Evolutionary conservation across 2,113 vertebrate species (phyloP).

Genomic region (Cyprinodon brontotheroides): DNA sequence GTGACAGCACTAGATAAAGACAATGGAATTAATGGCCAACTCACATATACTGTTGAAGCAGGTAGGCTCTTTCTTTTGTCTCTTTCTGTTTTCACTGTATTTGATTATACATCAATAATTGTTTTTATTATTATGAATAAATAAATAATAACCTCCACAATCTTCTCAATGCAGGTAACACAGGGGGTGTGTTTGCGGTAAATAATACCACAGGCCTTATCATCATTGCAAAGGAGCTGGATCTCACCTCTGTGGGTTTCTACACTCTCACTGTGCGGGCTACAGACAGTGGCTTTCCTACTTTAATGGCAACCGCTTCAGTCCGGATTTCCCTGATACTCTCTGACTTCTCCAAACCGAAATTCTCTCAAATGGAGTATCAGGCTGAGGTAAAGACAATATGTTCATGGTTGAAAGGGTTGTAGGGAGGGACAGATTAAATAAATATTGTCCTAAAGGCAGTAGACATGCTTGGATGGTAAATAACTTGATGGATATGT

Average conservation of each 20-base stretch:
- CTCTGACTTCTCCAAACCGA: constrained; percentile 90
- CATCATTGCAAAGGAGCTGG: constrained; percentile 86
- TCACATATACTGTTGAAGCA: constrained; percentile 91
- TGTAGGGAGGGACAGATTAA: constrained; percentile 3
- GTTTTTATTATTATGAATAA: neutral
- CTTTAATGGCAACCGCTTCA: constrained; percentile 87
- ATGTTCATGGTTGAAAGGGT: neutral
- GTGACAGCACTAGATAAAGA: constrained; percentile 96
- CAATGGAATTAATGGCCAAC: constrained; percentile 91
- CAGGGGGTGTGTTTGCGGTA: constrained; percentile 88
- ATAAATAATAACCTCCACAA: constrained; percentile 16
- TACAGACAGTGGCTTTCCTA: constrained; percentile 88
- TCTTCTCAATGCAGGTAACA: constrained; percentile 84
- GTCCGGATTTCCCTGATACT: constrained; percentile 89
- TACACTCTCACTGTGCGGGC: constrained; percentile 91
- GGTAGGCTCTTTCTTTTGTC: constrained; percentile 70
- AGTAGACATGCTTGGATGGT: constrained; percentile 1
- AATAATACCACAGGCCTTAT: constrained; percentile 92
- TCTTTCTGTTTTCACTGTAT: constrained; percentile 3
- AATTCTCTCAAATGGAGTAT: constrained; percentile 91
- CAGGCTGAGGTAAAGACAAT: constrained; percentile 84
- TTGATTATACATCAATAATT: neutral
- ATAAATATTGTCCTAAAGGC: neutral
- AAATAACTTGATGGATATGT: neutral
- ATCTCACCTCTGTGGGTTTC: constrained; percentile 85